phyloP scores from a whole-genome alignment of 2,888 invertebrate species.

The Leptinotarsa haldemani region DNA sequence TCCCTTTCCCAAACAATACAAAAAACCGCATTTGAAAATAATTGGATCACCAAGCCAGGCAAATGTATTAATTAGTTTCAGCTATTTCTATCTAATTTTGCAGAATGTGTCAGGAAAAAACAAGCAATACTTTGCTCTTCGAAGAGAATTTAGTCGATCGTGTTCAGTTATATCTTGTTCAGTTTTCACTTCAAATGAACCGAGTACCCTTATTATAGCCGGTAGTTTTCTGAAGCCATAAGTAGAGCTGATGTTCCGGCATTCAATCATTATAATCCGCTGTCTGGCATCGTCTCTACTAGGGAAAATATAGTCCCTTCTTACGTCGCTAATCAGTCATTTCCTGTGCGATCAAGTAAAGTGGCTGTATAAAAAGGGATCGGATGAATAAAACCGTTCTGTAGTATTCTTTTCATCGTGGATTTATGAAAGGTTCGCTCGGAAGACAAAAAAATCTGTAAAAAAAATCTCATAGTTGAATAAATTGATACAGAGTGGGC shows the following conservation, averaged over 20 bases:
- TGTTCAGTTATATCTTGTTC: background rate
- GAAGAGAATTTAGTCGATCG: background rate
- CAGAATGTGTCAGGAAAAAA: too few relatives aligned
- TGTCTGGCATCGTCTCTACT: background rate
- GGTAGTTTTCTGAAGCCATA: background rate
- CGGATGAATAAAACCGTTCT: background rate
- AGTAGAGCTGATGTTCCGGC: background rate
- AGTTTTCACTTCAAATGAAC: background rate
- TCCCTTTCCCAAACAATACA: too few relatives aligned
- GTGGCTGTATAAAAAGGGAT: conserved; percentile 9
- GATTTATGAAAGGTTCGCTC: background rate
- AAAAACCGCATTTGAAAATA: too few relatives aligned
- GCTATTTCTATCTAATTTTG: too few relatives aligned
- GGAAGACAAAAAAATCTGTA: background rate
- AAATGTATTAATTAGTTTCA: too few relatives aligned
- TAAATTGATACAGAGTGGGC: too few relatives aligned
- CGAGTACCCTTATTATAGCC: background rate
- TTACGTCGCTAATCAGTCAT: conserved; percentile 6
- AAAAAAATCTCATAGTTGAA: too few relatives aligned
- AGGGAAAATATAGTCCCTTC: background rate
- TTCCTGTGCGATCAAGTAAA: conserved; percentile 8
- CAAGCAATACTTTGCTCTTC: too few relatives aligned
- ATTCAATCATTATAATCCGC: conserved; percentile 8
- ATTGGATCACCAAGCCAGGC: too few relatives aligned
- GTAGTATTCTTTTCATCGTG: background rate